phyloP scores from a whole-genome alignment of 2,113 vertebrate genomes.

The Rhodinocichla rosea region DNA sequence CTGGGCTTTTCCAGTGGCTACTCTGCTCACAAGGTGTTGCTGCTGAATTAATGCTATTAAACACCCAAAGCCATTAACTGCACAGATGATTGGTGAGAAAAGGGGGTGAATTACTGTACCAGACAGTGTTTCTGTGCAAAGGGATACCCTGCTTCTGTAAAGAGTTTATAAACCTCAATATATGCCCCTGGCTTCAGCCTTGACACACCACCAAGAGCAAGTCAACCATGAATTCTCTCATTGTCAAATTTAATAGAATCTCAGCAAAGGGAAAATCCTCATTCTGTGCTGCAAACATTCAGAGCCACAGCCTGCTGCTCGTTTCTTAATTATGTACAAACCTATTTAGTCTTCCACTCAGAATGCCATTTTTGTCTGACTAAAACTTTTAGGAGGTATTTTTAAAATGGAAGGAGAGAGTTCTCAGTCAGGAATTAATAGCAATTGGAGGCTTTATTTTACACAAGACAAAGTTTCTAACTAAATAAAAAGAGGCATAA shows the following conservation, averaged over 20 bases:
- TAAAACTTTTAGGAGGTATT: background rate
- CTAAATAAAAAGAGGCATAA: background rate
- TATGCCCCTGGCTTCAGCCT: background rate
- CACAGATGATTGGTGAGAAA: background rate
- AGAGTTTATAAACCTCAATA: slow-evolving; percentile 13
- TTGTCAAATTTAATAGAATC: slow-evolving; percentile 52
- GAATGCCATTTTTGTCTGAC: background rate
- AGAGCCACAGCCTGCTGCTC: slow-evolving; percentile 32
- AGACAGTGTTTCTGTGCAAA: background rate
- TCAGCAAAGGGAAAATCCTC: slow-evolving; percentile 13
- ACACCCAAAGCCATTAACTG: background rate
- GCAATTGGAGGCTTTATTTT: background rate
- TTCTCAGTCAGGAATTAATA: background rate
- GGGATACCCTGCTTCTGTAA: background rate
- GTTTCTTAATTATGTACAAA: slow-evolving; percentile 51
- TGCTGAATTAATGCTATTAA: background rate
- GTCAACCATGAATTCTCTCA: slow-evolving; percentile 33
- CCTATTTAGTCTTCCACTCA: background rate
- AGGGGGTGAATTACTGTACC: background rate
- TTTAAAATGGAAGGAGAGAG: background rate
- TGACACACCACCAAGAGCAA: slow-evolving; percentile 28
- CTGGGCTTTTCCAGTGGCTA: background rate
- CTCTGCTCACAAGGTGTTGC: background rate
- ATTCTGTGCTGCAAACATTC: background rate
- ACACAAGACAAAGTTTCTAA: background rate